Evolutionary conservation across 2,888 invertebrate species (phyloP).

Genomic region (Conus canariensis): DNA sequence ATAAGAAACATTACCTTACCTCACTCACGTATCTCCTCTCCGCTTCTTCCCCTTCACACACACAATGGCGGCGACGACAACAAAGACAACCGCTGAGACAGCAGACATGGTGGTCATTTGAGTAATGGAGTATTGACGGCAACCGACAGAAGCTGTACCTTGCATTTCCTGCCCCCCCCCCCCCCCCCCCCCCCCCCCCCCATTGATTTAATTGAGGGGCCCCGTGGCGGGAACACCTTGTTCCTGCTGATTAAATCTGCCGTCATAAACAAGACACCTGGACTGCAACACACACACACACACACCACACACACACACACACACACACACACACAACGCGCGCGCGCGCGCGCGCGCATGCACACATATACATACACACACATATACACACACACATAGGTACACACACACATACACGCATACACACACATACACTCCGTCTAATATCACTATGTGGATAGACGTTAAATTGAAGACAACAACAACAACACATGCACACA

Average conservation of each 20-base stretch:
- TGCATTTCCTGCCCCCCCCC: background rate
- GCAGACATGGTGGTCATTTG: too few species aligned
- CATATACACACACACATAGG: background rate
- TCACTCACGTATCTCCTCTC: background rate
- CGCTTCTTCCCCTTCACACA: background rate
- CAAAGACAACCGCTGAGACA: too few species aligned
- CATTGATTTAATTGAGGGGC: background rate
- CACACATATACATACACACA: background rate
- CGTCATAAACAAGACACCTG: conserved; percentile 4
- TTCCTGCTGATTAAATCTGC: conserved; percentile 7
- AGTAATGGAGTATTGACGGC: too few species aligned
- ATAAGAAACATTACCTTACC: background rate
- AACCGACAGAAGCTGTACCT: background rate
- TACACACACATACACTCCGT: background rate
- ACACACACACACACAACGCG: background rate
- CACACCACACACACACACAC: conserved; percentile 10
- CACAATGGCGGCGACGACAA: too few species aligned
- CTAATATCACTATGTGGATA: too few species aligned
- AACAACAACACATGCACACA: too few species aligned
- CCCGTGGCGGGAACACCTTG: background rate
- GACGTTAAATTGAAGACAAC: too few species aligned
- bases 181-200: background rate
- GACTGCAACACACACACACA: background rate
- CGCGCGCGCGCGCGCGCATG: too few species aligned
- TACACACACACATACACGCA: background rate